Percentiles rank a stretch among this genome's conserved stretches.
These are phyloP conservation scores for Xanthia icteritia DNA, from an alignment of 2,888 invertebrate species.

Conservation along the genomic window DNA sequence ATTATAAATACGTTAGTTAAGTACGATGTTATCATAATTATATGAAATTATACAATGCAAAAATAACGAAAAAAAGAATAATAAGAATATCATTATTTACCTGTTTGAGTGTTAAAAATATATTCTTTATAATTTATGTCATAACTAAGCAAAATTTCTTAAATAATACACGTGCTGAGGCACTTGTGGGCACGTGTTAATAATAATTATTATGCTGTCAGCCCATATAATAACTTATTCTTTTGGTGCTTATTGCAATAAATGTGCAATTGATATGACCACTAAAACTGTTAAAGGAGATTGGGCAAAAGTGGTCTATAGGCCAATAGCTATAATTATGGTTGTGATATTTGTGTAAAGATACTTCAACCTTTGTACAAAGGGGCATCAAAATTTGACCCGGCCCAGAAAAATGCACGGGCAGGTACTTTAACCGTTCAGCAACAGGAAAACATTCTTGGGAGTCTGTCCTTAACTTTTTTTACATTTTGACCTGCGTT, in stretches of 20 bases:
- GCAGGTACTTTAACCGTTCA: background rate
- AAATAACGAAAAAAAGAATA: conserved; percentile 41
- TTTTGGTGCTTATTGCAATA: conserved; percentile 45
- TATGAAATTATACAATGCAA: conserved; percentile 40
- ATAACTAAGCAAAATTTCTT: conserved; percentile 21
- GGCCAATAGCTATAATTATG: too few species aligned
- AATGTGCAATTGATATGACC: conserved; percentile 23
- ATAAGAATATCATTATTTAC: conserved; percentile 35
- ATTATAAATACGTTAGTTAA: conserved; percentile 59
- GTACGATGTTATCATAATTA: conserved; percentile 46
- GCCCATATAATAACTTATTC: conserved; percentile 28
- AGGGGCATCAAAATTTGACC: background rate
- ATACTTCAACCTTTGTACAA: background rate
- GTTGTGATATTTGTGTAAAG: background rate
- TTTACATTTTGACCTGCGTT: too few species aligned
- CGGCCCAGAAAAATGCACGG: background rate
- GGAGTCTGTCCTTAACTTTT: background rate
- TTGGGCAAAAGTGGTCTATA: background rate
- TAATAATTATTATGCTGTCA: conserved; percentile 43
- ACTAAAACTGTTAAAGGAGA: conserved; percentile 6
- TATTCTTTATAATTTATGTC: conserved; percentile 5
- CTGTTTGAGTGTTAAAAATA: conserved; percentile 30
- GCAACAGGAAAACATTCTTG: background rate
- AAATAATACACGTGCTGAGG: conserved; percentile 51
- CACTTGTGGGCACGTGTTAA: conserved; percentile 46